Base-by-base conservation (phyloP, 2,113 vertebrate genomes). In the Etheostoma spectabile region DNA sequence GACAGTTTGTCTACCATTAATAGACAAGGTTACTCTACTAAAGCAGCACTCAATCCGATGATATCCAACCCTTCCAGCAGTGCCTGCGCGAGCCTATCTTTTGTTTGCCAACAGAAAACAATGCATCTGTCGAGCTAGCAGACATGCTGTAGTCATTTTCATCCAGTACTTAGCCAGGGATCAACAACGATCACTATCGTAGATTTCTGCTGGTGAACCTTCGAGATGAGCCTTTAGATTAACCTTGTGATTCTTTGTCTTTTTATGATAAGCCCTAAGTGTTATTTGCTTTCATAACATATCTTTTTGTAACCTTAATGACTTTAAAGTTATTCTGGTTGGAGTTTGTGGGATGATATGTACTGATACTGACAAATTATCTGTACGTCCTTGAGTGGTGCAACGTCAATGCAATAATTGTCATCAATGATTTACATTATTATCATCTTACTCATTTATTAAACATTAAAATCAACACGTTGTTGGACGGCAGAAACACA, bases 1-100 rank as follows among this genome's bases (percentile, higher is more conserved):
- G 85, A 63, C 48, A 71, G 75, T 68, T 79, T 66, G 56, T 55
- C 53, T 55, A 16, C 77, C 63, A 59, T 83, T 81, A 84, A 73
- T 38, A 74, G 81, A 83, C 64, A 66, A n/a, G 64, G 64, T 84
- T 70, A 77, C 60, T 62, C 48, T 22, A 70, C 61, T 24, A 19
- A 59, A 72, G 65, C 60, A 53, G 68, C 76, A 77, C 42, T 82
- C 33, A 8, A n/a, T 57, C 73, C 46, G 45, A 71, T 82, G 62
- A 65, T 77, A 68, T 82, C 48, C 66, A 80, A 79, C 80, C 79
- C 8, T 71, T 51, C 66, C 52, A 57, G 80, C 67, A 38, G 11
- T 24, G 74, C 71, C 74, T 21, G 30, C 46, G 71, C 85, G 30
- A 38, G 71, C 85, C 55, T 59, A 18, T 22, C 6, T 60, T 80